Conservation (phyloP, 2,888 invertebrate genomes). For the Patella caerulea region DNA sequence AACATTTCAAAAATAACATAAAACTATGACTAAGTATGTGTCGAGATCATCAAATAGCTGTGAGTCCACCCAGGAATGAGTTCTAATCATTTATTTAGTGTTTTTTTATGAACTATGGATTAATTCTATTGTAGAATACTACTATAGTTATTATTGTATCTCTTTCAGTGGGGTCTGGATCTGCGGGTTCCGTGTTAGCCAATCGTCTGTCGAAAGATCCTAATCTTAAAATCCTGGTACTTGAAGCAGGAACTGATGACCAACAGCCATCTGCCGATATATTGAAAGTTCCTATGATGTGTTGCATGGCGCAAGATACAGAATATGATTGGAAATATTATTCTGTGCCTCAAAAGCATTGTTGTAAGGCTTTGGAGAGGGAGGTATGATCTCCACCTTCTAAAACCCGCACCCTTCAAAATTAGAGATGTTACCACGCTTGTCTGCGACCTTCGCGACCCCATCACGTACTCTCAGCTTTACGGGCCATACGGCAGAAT, state of each 20-base stretch:
- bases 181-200: conserved; percentile 73
- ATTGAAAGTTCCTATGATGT: conserved; percentile 72
- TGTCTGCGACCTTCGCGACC: too few relatives aligned
- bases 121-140: not conserved
- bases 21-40: too few relatives aligned
- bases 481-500: too few relatives aligned
- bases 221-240: conserved; percentile 58
- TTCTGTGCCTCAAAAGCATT: conserved; percentile 69
- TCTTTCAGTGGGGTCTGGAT: conserved; percentile 71
- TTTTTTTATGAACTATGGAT: too few relatives aligned
- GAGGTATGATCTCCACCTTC: too few relatives aligned
- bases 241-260: conserved; percentile 73
- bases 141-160: not conserved
- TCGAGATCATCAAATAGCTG: too few relatives aligned
- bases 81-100: too few relatives aligned
- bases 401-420: too few relatives aligned
- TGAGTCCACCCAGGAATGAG: too few relatives aligned
- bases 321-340: conserved; percentile 70
- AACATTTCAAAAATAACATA: too few relatives aligned
- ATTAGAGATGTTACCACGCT: too few relatives aligned
- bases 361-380: conserved; percentile 13
- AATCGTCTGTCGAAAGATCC: conserved; percentile 70
- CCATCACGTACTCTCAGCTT: too few relatives aligned
- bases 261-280: conserved; percentile 54
- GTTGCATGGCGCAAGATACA: conserved; percentile 65